Conservation (phyloP, 2,797 vertebrate genomes). For the Takifugu ocellatus region DNA sequence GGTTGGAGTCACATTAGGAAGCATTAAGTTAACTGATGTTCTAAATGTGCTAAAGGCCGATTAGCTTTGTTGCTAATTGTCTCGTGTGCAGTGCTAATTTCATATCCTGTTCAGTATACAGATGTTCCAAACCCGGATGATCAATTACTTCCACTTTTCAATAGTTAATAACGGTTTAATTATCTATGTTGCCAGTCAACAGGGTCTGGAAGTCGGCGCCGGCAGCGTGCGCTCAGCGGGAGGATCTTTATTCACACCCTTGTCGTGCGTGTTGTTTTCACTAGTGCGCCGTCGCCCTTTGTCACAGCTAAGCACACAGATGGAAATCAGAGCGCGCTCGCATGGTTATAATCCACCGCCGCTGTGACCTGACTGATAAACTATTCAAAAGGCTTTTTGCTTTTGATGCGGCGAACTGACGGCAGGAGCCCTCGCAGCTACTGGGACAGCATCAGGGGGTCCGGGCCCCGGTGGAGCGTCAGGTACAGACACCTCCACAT, state of each 20-base stretch:
- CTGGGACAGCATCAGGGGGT: slow-evolving; percentile 52
- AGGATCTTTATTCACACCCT: slow-evolving; percentile 14
- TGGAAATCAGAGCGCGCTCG: slow-evolving; percentile 7
- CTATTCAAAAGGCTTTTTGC: slow-evolving; percentile 71
- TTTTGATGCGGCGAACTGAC: slow-evolving; percentile 48
- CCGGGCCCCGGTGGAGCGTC: slow-evolving; percentile 56
- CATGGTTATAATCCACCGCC: slow-evolving; percentile 32
- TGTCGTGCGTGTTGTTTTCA: slow-evolving; percentile 10
- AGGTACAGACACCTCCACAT: slow-evolving; percentile 57
- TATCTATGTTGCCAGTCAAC: slow-evolving; percentile 29
- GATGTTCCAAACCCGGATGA: slow-evolving; percentile 54
- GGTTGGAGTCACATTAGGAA: too few relatives aligned
- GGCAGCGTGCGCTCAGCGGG: neutral
- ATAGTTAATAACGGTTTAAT: slow-evolving; percentile 64
- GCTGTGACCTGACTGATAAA: slow-evolving; percentile 53
- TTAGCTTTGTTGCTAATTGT: slow-evolving; percentile 75
- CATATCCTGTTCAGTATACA: slow-evolving; percentile 53
- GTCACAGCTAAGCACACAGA: slow-evolving; percentile 21
- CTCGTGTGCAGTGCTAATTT: slow-evolving; percentile 60
- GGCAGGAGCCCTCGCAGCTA: slow-evolving; percentile 54
- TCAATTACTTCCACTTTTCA: slow-evolving; percentile 72
- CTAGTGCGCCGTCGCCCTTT: slow-evolving; percentile 11
- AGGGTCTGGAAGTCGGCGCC: slow-evolving; percentile 22
- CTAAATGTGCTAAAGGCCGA: slow-evolving; percentile 70
- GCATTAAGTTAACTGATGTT: slow-evolving; percentile 27